A percentile compares a stretch with the other conserved stretches of the same genome.
Conservation (phyloP, 2,888 invertebrate genomes). For the Mechanitis mazaeus region DNA sequence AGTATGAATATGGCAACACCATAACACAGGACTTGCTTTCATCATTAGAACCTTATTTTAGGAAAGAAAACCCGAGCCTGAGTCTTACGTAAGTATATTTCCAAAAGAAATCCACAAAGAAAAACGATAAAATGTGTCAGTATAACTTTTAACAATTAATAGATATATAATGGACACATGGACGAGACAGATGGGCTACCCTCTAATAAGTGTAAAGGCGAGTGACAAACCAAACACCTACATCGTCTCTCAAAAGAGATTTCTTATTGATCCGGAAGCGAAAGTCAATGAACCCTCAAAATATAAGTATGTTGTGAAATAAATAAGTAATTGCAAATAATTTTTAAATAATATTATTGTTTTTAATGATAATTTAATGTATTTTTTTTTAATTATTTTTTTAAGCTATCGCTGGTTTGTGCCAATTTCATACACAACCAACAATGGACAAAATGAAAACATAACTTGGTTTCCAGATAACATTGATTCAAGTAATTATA, state of each 20-base stretch:
- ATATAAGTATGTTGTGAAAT: conserved; percentile 60
- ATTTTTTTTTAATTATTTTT: conserved; percentile 25
- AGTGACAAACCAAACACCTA: conserved; percentile 63
- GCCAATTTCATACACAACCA: conserved; percentile 86
- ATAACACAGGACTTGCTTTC: conserved; percentile 86
- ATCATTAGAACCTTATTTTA: conserved; percentile 78
- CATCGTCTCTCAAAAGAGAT: conserved; percentile 83
- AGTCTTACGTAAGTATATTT: conserved; percentile 66
- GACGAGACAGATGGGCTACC: conserved; percentile 93
- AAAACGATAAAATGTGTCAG: too few species aligned
- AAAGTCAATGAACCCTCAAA: conserved; percentile 66
- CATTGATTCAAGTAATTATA: conserved; percentile 46
- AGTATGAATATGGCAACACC: conserved; percentile 84
- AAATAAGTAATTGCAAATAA: too few species aligned
- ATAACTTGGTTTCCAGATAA: conserved; percentile 60
- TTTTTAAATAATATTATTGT: not conserved
- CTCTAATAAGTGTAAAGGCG: conserved; percentile 80
- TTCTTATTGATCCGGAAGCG: conserved; percentile 82
- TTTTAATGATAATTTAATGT: conserved; percentile 8
- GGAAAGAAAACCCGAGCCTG: conserved; percentile 63
- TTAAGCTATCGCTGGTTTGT: conserved; percentile 90
- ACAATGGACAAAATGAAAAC: conserved; percentile 52
- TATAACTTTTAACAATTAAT: not conserved
- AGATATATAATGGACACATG: conserved; percentile 89
- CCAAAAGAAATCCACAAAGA: too few species aligned